Evolutionary conservation across 2,113 vertebrate genomes (phyloP).

Genomic region (Melanostigma gelatinosum): DNA sequence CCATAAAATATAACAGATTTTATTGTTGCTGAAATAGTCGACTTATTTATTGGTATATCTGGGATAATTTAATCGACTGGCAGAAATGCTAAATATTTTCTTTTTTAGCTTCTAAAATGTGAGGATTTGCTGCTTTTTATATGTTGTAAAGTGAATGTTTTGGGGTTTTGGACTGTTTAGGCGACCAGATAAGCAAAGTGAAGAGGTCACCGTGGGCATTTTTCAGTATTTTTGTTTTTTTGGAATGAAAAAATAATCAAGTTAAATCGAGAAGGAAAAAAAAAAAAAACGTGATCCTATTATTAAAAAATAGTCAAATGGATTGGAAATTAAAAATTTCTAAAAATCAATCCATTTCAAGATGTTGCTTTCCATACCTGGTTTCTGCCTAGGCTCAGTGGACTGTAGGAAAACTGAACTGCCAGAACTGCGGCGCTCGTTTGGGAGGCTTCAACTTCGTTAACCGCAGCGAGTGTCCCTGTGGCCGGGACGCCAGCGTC

Average conservation of each 20-base stretch:
- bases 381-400: slow-evolving; percentile 84
- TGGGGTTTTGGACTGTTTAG: not conserved
- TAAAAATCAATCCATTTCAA: not conserved
- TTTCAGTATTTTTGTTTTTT: not conserved
- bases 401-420: slow-evolving; percentile 90
- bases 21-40: not conserved
- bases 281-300: too few species aligned
- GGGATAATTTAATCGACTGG: too few species aligned
- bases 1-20: not conserved
- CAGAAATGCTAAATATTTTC: too few species aligned
- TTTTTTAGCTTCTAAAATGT: too few species aligned
- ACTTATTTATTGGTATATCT: not conserved
- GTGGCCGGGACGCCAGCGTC: slow-evolving; percentile 81
- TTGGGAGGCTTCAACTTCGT: slow-evolving; percentile 90
- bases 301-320: not conserved
- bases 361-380: not conserved
- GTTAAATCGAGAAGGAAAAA: not conserved
- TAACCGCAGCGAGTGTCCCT: slow-evolving; percentile 83
- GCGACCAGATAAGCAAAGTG: not conserved
- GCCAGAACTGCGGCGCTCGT: slow-evolving; percentile 86
- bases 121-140: not conserved
- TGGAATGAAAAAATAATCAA: not conserved
- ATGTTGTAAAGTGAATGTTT: not conserved
- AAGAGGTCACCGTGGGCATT: not conserved
- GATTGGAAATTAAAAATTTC: not conserved